Conservation (phyloP, 2,113 vertebrate species). For the Clarias magur region DNA sequence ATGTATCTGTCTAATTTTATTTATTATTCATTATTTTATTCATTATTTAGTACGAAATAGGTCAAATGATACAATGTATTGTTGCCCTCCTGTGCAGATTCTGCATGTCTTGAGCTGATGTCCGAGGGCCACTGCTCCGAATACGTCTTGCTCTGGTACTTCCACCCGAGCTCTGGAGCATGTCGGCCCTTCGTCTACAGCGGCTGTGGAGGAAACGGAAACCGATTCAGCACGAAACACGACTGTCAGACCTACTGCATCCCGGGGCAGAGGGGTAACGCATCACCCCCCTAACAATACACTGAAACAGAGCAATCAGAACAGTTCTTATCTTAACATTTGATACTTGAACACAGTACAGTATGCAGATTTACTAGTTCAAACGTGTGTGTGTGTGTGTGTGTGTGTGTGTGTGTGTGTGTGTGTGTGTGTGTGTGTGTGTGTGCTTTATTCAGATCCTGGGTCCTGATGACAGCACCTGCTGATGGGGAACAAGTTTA, state of each 20-base stretch:
- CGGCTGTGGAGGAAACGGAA: conserved; percentile 82
- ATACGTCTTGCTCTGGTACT: conserved; percentile 83
- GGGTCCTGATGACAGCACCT: conserved; percentile 22
- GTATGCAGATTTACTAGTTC: background rate
- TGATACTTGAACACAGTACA: background rate
- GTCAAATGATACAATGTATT: background rate
- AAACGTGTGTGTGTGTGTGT: conserved; percentile 49
- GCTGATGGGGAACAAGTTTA: background rate
- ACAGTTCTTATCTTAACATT: background rate
- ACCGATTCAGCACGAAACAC: conserved; percentile 75
- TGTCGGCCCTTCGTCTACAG: conserved; percentile 85
- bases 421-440: conserved; percentile 44
- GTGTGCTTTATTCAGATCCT: conserved; percentile 57
- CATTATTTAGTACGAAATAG: background rate
- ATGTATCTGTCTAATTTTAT: no score
- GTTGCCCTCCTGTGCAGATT: background rate
- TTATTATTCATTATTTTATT: no score
- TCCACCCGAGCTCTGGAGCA: conserved; percentile 61
- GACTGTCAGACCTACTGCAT: conserved; percentile 72
- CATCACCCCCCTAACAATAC: background rate
- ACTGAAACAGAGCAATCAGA: background rate
- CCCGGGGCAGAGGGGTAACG: conserved; percentile 50
- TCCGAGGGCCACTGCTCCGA: conserved; percentile 78
- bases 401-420: conserved; percentile 63
- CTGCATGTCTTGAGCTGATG: conserved; percentile 77